Evolutionary conservation across 2,888 invertebrate species (phyloP), one percentile per base, ranked within the genome.

Genomic region (Drosophila parthenogenetica): DNA sequence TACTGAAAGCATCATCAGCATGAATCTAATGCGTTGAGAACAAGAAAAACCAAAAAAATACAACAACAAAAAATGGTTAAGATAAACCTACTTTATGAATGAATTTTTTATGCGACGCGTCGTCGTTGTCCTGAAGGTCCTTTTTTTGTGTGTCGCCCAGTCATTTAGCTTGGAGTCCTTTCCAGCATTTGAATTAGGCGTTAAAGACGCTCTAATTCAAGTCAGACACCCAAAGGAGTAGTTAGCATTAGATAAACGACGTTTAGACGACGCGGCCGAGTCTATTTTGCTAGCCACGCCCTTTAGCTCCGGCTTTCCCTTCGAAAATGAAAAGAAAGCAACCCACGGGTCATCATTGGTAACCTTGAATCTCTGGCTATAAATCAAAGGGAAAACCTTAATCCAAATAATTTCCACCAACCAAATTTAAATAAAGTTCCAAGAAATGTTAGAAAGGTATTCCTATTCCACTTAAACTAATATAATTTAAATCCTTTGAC

Each of bases 151-250:
- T 40, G 49, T 50, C 8, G 42, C 35, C 51, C 29, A 29, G 46
- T 45, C 25, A 17, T 37, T 59, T 16, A 22, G 16, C 35, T 22
- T 50, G 5, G n/a, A 32, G 17, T 7, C 25, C 45, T 37, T 39
- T 39, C 11, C 48, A 42, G 25, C 58, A 65, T 84, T 73, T 64
- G 70, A 76, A 61, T 69, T 51, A 37, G 60, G 51, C 73, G 54
- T 69, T 63, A 64, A 73, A 58, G 68, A 54, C 46, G 63, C 70
- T 65, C 61, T 71, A 68, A 75, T 71, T 80, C 71, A 59, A 60
- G 48, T 45, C 84, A 88, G 87, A 89, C 89, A 88, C 89, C 81
- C 89, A 77, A 81, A 85, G 87, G 87, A 86, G 77, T 88, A 81
- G 89, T 84, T 88, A 88, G 73, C 69, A 66, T 66, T 71, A 76